Percentiles rank a stretch among this genome's conserved stretches.
Conservation (phyloP, 2,888 invertebrate species). For the Hypselothyrea guttata region DNA sequence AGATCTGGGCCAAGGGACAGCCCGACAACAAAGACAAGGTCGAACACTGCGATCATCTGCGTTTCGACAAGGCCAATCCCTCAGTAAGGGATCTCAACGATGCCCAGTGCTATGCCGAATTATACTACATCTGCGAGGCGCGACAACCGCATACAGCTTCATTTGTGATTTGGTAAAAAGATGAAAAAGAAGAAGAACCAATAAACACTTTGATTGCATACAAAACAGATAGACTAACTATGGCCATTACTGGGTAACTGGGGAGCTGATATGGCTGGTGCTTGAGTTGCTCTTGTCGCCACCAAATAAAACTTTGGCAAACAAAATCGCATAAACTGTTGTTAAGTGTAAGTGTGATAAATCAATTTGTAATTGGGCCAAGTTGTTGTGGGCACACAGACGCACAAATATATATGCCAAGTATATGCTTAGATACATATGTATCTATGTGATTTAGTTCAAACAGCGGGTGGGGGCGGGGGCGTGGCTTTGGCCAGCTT, state of each 20-base stretch:
- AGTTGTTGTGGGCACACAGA: conserved; percentile 26
- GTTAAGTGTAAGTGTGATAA: conserved; percentile 60
- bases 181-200: too few relatives aligned
- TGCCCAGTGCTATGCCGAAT: too few relatives aligned
- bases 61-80: too few relatives aligned
- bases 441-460: neutral
- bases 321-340: conserved; percentile 63
- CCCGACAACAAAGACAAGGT: too few relatives aligned
- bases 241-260: conserved; percentile 1
- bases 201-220: too few relatives aligned
- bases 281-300: conserved; percentile 21
- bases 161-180: conserved; percentile 12
- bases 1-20: too few relatives aligned
- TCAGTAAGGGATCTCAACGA: too few relatives aligned
- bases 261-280: neutral
- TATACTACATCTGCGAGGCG: conserved; percentile 21
- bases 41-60: too few relatives aligned
- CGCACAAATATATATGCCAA: conserved; percentile 7
- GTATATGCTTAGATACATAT: conserved; percentile 5
- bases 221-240: too few relatives aligned
- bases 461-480: neutral
- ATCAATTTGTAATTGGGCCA: conserved; percentile 58
- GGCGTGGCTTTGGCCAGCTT: conserved; percentile 33
- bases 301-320: conserved; percentile 45
- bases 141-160: conserved; percentile 6